Conservation (phyloP, 35 echinoderm and acorn worm species). For the Strongylocentrotus purpuratus region DNA sequence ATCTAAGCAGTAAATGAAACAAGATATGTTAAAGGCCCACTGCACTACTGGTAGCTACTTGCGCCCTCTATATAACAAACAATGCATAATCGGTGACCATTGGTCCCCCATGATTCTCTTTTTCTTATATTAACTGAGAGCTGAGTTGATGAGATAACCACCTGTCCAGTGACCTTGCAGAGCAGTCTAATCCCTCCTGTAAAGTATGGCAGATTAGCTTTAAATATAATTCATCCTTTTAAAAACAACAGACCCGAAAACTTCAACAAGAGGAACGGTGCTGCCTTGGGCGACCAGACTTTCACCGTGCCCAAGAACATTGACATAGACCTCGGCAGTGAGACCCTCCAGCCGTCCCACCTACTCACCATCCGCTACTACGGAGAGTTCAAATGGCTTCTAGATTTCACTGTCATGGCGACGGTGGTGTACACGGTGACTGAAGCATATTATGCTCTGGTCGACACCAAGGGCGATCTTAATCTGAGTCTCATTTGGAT, state of each 20-base stretch:
- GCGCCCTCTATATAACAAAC: too few species aligned
- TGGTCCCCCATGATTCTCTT: too few species aligned
- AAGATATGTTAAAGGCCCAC: too few species aligned
- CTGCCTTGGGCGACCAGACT: constrained; percentile 48
- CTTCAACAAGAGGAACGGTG: constrained; percentile 39
- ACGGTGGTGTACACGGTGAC: constrained; percentile 71
- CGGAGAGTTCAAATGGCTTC: constrained; percentile 80
- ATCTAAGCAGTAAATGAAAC: too few species aligned
- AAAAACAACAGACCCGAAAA: constrained; percentile 48
- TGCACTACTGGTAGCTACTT: too few species aligned
- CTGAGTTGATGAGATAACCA: too few species aligned
- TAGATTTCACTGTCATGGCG: constrained; percentile 80
- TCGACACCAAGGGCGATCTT: constrained; percentile 66
- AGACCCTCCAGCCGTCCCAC: constrained; percentile 60
- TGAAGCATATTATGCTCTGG: constrained; percentile 71
- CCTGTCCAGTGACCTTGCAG: too few species aligned
- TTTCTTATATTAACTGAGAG: too few species aligned
- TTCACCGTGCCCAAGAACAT: constrained; percentile 92
- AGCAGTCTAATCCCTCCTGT: too few species aligned
- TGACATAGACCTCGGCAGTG: constrained; percentile 60
- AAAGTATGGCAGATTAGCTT: too few species aligned
- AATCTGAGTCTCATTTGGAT: constrained; percentile 94
- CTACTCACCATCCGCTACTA: constrained; percentile 61
- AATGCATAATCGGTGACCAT: too few species aligned
- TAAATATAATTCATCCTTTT: too few species aligned